Base-by-base conservation (phyloP, 2,888 invertebrate species). In the Tetanocera ferruginea region DNA sequence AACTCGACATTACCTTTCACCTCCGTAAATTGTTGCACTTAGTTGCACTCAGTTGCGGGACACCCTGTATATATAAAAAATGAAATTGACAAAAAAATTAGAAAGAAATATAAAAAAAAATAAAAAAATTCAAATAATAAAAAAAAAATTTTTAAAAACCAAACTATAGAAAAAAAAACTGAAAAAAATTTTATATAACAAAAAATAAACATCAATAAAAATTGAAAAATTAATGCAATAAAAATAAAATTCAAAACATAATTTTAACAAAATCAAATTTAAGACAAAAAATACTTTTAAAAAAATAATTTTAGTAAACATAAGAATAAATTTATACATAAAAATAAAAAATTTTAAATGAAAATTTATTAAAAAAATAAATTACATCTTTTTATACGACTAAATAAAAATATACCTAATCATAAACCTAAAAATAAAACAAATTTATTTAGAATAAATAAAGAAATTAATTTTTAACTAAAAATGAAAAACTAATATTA, bases 231-330 rank as follows among this genome's bases (percentile, higher is more conserved):
- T 57, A 57, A 72, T 60, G 49, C 19, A 34, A 57, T 19, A 51
- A 23, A 25, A 73, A 49, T 43, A 34, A 73, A 57, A 60, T 60
- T 60, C 49, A 73, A 73, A 73, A 25, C 57, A 49, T 55, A 76
- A 80, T 62, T 73, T 62, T 28, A 78, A 76, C 55, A n/a, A 76
- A 43, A 51, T 43, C 52, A 51, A 62, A 11, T 77, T 67, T 78
- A 76, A 69, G 78, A 79, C 79, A 79, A 80, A 79, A 79, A 79
- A 79, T 73, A 76, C 76, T 71, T 28, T 70, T 72, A 74, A 75
- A 75, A 17, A 57, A 69, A 79, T 55, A 67, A 76, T 23, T 76
- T 73, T 69, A 76, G 76, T 78, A 80, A 49, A 49, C 14, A 49
- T 9, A 9, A 49, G 14, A 49, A 49, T 9, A 49, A 9, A 49